These are phyloP conservation scores for Linyphia triangularis DNA, from an alignment of 2,888 invertebrate genomes.

Conservation along the genomic window DNA sequence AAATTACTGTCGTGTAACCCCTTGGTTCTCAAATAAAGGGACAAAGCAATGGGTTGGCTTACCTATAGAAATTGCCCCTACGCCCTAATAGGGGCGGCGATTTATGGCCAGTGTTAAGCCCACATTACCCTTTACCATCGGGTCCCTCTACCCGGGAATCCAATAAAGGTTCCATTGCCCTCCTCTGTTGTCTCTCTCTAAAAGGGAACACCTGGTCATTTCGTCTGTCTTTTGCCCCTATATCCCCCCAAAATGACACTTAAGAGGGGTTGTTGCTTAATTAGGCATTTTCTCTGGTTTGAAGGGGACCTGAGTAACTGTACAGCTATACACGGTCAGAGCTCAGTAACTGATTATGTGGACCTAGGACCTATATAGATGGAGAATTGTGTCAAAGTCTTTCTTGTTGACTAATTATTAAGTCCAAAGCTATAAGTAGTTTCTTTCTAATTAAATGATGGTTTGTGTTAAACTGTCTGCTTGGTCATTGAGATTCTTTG, in stretches of 20 bases:
- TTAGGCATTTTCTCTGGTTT: slow-evolving; percentile 31
- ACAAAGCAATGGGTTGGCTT: slow-evolving; percentile 31
- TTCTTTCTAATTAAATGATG: too few relatives aligned
- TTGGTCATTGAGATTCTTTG: too few relatives aligned
- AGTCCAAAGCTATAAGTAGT: too few relatives aligned
- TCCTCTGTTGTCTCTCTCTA: slow-evolving; percentile 8
- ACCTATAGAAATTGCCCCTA: slow-evolving; percentile 44
- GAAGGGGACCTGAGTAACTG: neutral
- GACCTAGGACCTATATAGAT: too few relatives aligned
- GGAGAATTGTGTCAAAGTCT: too few relatives aligned
- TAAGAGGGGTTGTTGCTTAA: slow-evolving; percentile 46
- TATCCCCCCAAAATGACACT: slow-evolving; percentile 33
- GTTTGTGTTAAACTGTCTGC: too few relatives aligned
- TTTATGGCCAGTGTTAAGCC: slow-evolving; percentile 66
- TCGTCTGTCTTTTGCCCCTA: slow-evolving; percentile 22
- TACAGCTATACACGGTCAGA: neutral
- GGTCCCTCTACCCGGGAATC: slow-evolving; percentile 16
- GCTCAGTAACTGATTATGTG: too few relatives aligned
- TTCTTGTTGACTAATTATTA: too few relatives aligned
- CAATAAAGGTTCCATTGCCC: slow-evolving; percentile 44
- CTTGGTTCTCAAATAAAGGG: slow-evolving; percentile 19
- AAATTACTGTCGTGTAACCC: neutral
- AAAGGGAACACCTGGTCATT: slow-evolving; percentile 71
- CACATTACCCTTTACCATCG: slow-evolving; percentile 34
- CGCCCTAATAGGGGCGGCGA: slow-evolving; percentile 53